These are phyloP conservation scores for Erpobdella octoculata DNA, from an alignment of 2,888 invertebrate genomes.

Conservation along the genomic window DNA sequence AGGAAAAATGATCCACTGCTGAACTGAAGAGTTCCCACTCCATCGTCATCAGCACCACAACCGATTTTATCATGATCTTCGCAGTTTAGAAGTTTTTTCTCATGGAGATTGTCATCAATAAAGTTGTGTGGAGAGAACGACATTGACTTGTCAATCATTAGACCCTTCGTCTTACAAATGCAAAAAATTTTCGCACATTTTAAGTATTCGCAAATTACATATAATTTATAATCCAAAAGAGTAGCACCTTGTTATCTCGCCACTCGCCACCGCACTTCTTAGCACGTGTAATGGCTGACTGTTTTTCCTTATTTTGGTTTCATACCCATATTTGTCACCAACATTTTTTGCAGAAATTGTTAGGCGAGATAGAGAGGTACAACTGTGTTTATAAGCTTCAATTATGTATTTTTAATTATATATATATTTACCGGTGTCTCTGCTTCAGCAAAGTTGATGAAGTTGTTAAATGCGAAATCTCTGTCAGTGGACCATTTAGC, in stretches of 20 bases:
- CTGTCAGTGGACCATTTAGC: constrained; percentile 63
- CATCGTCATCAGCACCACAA: background rate
- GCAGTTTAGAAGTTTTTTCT: background rate
- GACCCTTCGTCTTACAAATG: constrained; percentile 18
- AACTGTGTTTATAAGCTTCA: no score
- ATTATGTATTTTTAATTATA: no score
- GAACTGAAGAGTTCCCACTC: background rate
- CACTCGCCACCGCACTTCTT: no score
- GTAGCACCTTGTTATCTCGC: no score
- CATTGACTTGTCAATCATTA: constrained; percentile 20
- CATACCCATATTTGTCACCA: no score
- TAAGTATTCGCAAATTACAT: background rate
- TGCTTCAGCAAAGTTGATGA: constrained; percentile 46
- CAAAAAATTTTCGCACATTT: background rate
- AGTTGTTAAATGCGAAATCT: constrained; percentile 44
- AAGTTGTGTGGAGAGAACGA: constrained; percentile 9
- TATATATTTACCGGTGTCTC: constrained; percentile 49
- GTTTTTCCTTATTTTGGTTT: no score
- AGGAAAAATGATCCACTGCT: background rate
- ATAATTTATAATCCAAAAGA: no score
- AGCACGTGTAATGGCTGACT: no score
- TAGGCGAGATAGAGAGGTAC: no score
- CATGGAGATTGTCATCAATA: constrained; percentile 11
- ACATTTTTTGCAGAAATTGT: no score
- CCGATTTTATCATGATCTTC: background rate